A percentile compares a stretch with the other conserved stretches of the same genome.
Conservation (phyloP, 2,888 invertebrate genomes). For the Bedellia somnulentella region DNA sequence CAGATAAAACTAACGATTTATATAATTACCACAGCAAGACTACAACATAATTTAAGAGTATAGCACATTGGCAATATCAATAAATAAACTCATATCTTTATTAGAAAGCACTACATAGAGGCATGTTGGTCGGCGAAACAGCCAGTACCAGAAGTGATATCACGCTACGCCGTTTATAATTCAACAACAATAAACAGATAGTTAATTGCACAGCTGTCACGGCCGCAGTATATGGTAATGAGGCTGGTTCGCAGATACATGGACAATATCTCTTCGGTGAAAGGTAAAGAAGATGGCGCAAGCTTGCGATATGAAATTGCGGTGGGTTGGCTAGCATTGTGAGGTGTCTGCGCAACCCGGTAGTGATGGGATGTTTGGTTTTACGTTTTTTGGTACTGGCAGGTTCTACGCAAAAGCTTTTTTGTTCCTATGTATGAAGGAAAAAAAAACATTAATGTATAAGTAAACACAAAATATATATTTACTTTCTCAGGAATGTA, state of each 20-base stretch:
- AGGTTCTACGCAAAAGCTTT: too few species aligned
- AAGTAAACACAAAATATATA: too few species aligned
- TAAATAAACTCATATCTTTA: conserved; percentile 2
- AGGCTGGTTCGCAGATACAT: conserved; percentile 52
- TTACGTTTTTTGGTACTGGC: too few species aligned
- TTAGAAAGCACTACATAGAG: conserved; percentile 1
- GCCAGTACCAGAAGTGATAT: too few species aligned
- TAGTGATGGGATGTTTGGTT: too few species aligned
- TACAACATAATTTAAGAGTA: background rate
- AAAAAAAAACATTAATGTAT: too few species aligned
- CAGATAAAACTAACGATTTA: conserved; percentile 1
- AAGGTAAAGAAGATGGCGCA: too few species aligned
- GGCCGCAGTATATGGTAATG: conserved; percentile 57
- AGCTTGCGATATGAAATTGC: too few species aligned
- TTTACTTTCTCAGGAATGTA: too few species aligned
- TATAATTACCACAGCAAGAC: conserved; percentile 1
- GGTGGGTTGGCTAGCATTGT: conserved; percentile 9
- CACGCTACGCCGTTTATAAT: conserved; percentile 57
- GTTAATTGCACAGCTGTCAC: conserved; percentile 60
- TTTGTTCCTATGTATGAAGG: too few species aligned
- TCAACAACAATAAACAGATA: conserved; percentile 60
- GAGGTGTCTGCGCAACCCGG: conserved; percentile 20
- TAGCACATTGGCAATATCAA: conserved; percentile 1
- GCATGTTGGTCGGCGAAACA: too few species aligned
- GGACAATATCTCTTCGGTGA: conserved; percentile 61